phyloP scores from a whole-genome alignment of 2,113 vertebrate genomes.

The Blennius ocellaris region DNA sequence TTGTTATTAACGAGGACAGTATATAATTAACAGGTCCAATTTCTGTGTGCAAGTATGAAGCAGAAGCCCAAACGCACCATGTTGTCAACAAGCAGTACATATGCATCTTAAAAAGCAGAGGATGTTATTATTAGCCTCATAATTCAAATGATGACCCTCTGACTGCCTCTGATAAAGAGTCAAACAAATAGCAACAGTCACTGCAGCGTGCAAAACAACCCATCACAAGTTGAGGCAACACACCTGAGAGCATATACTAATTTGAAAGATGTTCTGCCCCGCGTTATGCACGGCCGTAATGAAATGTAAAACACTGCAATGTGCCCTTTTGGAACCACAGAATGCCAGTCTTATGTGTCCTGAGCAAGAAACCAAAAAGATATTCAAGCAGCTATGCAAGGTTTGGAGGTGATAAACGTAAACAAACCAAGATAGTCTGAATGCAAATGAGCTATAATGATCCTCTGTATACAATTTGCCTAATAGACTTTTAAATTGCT shows the following conservation, averaged over 20 bases:
- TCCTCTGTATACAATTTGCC: not conserved
- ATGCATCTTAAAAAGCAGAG: not conserved
- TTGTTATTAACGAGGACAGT: conserved; percentile 17
- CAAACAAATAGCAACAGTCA: conserved; percentile 7
- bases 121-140: conserved; percentile 5
- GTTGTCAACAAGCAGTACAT: not conserved
- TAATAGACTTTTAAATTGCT: not conserved
- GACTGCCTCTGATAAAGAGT: conserved; percentile 13
- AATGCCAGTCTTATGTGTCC: not conserved
- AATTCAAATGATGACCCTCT: conserved; percentile 27
- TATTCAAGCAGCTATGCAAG: not conserved
- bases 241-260: conserved; percentile 40
- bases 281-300: conserved; percentile 42
- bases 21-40: not conserved
- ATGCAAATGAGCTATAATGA: conserved; percentile 7
- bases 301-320: conserved; percentile 56
- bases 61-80: not conserved
- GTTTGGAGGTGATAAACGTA: conserved; percentile 15
- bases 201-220: conserved; percentile 2
- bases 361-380: not conserved
- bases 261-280: conserved; percentile 13
- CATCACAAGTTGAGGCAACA: conserved; percentile 12
- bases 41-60: not conserved
- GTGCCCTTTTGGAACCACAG: conserved; percentile 49
- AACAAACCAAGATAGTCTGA: not conserved